Evolutionary conservation across 2,797 vertebrate species (phyloP), one percentile per base, ranked within the genome.

Genomic region (Pristis pectinata): DNA sequence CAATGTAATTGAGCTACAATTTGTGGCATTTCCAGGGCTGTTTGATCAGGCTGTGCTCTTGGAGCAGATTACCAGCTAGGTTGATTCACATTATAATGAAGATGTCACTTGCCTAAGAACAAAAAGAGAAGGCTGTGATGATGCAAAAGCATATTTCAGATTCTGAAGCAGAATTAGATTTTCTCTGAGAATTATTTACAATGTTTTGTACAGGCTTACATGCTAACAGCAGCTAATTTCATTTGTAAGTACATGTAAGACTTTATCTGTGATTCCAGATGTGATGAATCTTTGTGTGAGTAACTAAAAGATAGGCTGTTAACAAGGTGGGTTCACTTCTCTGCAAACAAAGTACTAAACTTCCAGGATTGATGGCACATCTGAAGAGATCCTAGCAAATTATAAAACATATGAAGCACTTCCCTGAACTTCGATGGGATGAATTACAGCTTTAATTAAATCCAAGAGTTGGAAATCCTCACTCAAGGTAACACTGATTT

Each of bases 361-460:
- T 67, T 91, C 94, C 80, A 79, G 95, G 95, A 97, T 96, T 96
- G 96, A 96, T 96, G 95, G 95, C 95, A 95, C 94, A 80, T 95
- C 95, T 95, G 96, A 95, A 96, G 95, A 95, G 87, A 67, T 67
- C 41, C n/a, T 9, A 91, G 87, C 59, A 41, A 91, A 94, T 96
- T 89, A 95, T 96, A 96, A 96, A 96, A 95, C 95, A 94, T 93
- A 89, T 5, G 89, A 95, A 95, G 94, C 95, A 95, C 96, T 96
- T 96, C 95, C 96, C 95, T 96, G 96, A 96, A 95, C 96, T 96
- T 95, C 76, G 95, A 95, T 95, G 95, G 95, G 94, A 87, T 96
- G 96, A 97, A 96, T 96, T 97, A 96, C 95, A 95, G 95, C 95
- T 95, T 95, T 96, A 96, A 97, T 97, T 96, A 97, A 96, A 97